Percentiles rank a stretch among this genome's conserved stretches.
Evolutionary conservation across 1,140 invertebrate species (phyloP).

Genomic region (Bathynomus jamesi): DNA sequence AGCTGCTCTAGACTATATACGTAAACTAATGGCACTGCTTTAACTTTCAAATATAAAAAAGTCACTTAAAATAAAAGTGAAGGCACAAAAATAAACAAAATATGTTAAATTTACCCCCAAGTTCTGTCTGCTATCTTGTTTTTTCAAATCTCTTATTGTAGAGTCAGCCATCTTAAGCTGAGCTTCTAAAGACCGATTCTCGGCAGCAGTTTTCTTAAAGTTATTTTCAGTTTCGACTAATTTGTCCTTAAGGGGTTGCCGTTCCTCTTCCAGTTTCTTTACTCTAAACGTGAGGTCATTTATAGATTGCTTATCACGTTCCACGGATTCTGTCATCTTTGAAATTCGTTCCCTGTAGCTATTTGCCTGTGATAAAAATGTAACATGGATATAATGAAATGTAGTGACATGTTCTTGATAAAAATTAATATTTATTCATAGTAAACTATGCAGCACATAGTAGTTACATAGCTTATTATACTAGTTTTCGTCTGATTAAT

Average conservation of each 20-base stretch:
- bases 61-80: too few species aligned
- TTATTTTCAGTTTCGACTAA: background rate
- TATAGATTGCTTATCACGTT: background rate
- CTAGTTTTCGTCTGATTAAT: too few species aligned
- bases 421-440: too few species aligned
- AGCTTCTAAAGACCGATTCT: constrained; percentile 1
- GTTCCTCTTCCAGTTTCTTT: background rate
- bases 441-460: too few species aligned
- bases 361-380: background rate
- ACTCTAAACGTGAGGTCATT: background rate
- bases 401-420: too few species aligned
- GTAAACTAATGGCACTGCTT: too few species aligned
- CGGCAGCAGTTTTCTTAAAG: constrained; percentile 2
- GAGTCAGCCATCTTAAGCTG: constrained; percentile 12
- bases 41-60: too few species aligned
- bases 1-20: too few species aligned
- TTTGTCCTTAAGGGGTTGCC: background rate
- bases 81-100: too few species aligned
- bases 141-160: constrained; percentile 1
- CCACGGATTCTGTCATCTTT: background rate
- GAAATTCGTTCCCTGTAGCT: background rate
- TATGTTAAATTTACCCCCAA: constrained; percentile 8
- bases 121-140: constrained; percentile 7
- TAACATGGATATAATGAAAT: too few species aligned
- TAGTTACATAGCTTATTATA: too few species aligned